Percentiles rank a stretch among this genome's conserved stretches.
Evolutionary conservation across 1,140 invertebrate species (phyloP).

Genomic region (Anastatus disparis): DNA sequence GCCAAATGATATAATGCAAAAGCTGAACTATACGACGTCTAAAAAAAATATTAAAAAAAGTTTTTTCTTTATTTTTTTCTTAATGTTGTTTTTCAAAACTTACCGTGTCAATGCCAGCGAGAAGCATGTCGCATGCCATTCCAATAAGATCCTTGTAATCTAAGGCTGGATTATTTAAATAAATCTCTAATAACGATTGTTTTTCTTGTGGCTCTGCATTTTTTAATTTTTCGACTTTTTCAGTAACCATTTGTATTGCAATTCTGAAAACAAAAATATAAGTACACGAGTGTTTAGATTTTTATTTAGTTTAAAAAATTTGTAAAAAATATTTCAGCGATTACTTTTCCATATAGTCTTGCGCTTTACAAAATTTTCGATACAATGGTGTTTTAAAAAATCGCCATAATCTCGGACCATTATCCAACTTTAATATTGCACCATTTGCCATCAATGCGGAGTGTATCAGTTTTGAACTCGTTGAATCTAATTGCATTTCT

Average conservation of each 20-base stretch:
- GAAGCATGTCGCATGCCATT: conserved; percentile 83
- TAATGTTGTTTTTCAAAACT: conserved; percentile 44
- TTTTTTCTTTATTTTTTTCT: neutral
- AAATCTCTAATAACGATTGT: conserved; percentile 73
- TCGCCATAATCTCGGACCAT: conserved; percentile 78
- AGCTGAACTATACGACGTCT: conserved; percentile 84
- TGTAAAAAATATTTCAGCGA: too few species aligned
- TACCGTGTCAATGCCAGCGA: conserved; percentile 90
- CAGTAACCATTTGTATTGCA: conserved; percentile 74
- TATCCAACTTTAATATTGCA: conserved; percentile 79
- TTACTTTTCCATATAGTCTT: conserved; percentile 82
- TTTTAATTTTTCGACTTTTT: conserved; percentile 68
- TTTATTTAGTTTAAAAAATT: too few species aligned
- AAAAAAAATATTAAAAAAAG: conserved; percentile 55
- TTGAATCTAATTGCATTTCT: conserved; percentile 71
- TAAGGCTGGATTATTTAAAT: conserved; percentile 73
- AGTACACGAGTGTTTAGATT: neutral
- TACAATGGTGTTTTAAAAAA: conserved; percentile 80
- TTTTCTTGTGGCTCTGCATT: conserved; percentile 48
- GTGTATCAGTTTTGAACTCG: conserved; percentile 75
- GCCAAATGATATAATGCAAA: conserved; percentile 87
- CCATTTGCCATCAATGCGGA: conserved; percentile 79
- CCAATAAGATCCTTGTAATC: conserved; percentile 83
- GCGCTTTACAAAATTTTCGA: conserved; percentile 74
- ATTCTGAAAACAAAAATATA: conserved; percentile 65